Evolutionary conservation across 2,113 vertebrate genomes (phyloP).

Genomic region (Microcebus lehilahytsara): DNA sequence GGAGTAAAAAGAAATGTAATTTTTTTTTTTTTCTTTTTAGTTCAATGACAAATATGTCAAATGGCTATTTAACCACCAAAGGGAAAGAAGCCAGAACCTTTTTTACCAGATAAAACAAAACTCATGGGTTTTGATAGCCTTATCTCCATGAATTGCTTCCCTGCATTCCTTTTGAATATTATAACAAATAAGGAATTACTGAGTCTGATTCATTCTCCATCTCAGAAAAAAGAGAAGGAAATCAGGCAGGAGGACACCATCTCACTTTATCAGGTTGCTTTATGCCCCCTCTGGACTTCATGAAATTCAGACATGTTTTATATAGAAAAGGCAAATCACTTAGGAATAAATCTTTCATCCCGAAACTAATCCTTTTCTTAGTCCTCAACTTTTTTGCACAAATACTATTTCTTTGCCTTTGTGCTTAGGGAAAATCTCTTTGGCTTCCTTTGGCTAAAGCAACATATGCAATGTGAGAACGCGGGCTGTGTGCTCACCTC

Average conservation of each 20-base stretch:
- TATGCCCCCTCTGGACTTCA: background rate
- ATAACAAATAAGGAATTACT: background rate
- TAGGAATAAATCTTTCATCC: background rate
- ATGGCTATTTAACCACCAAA: background rate
- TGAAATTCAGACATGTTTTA: background rate
- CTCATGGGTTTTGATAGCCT: background rate
- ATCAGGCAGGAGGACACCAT: no score
- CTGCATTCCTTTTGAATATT: background rate
- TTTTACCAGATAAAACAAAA: background rate
- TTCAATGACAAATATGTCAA: background rate
- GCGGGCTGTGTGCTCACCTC: accelerated
- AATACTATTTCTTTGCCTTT: background rate
- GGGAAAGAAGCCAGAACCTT: background rate
- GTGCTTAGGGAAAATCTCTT: background rate
- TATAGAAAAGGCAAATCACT: background rate
- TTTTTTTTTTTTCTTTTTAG: background rate
- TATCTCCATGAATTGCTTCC: background rate
- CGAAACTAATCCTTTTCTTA: background rate
- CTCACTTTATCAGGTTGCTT: background rate
- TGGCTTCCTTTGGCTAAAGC: background rate
- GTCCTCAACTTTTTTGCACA: background rate
- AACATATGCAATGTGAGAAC: background rate
- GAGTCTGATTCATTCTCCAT: background rate
- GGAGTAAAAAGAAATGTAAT: background rate
- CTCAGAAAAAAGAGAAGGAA: background rate